Conservation (phyloP, 2,888 invertebrate species). For the Pachliopta kotzebuea region DNA sequence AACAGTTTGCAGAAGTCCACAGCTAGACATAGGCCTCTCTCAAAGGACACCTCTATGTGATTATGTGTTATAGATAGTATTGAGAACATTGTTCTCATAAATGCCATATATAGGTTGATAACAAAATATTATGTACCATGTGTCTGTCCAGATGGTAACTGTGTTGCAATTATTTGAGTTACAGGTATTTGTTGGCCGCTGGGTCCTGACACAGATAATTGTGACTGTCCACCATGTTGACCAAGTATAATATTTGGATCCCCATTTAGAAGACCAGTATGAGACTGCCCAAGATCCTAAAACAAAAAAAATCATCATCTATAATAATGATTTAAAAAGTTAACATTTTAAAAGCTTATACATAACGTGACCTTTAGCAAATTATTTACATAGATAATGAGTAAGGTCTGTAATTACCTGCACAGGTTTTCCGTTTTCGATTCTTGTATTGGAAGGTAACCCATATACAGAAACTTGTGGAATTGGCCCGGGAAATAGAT, state of each 20-base stretch:
- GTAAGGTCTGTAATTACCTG: conserved; percentile 64
- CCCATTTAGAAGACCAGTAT: conserved; percentile 72
- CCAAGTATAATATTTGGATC: conserved; percentile 78
- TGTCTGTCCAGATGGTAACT: conserved; percentile 59
- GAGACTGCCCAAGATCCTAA: conserved; percentile 72
- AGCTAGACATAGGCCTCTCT: no score
- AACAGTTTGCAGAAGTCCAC: no score
- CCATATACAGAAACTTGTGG: conserved; percentile 88
- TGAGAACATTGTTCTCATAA: no score
- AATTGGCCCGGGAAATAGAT: conserved; percentile 88
- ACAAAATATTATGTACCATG: conserved; percentile 53
- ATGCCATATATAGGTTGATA: not conserved
- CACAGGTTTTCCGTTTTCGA: conserved; percentile 82
- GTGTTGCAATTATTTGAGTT: conserved; percentile 69
- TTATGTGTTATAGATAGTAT: no score
- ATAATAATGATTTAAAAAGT: not conserved
- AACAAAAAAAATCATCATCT: conserved; percentile 35
- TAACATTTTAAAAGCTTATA: conserved; percentile 14
- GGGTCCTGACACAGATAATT: conserved; percentile 66
- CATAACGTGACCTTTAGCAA: conserved; percentile 22
- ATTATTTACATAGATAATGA: conserved; percentile 11
- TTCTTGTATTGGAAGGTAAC: conserved; percentile 81
- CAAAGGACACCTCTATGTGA: no score
- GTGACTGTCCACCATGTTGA: conserved; percentile 76
- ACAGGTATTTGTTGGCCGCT: conserved; percentile 71